phyloP scores from a whole-genome alignment of 2,888 invertebrate species.

The Sisyra nigra region DNA sequence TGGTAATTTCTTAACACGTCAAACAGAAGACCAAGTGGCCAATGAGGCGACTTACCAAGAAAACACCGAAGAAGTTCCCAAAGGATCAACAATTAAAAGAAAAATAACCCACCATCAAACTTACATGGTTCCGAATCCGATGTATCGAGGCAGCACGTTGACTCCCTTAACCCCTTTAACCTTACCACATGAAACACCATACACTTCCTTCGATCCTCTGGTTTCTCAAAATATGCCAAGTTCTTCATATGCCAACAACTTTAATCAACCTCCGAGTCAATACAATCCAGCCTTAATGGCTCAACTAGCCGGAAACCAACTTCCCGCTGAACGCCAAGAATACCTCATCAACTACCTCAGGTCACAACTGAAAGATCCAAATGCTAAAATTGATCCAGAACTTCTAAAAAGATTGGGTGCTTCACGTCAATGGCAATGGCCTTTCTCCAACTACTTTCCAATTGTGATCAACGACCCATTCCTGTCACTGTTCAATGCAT shows the following conservation, averaged over 20 bases:
- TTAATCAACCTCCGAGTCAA: too few species aligned
- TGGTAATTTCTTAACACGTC: not conserved
- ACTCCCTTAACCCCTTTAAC: too few species aligned
- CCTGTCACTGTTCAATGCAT: conserved; percentile 32
- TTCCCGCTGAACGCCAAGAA: too few species aligned
- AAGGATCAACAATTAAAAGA: conserved; percentile 21
- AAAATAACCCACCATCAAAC: conserved; percentile 25
- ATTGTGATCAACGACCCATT: conserved; percentile 40
- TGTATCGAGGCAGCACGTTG: not conserved
- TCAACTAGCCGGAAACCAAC: not conserved
- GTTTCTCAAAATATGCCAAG: too few species aligned
- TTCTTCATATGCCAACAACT: too few species aligned
- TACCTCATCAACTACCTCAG: too few species aligned
- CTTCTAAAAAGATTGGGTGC: too few species aligned
- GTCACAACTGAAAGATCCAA: too few species aligned
- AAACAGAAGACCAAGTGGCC: not conserved
- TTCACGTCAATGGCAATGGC: conserved; percentile 27
- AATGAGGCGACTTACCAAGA: conserved; percentile 6
- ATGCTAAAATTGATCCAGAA: too few species aligned
- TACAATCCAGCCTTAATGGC: not conserved
- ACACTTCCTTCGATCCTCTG: too few species aligned
- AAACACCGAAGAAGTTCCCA: conserved; percentile 18
- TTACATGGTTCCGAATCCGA: conserved; percentile 16
- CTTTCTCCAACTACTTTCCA: conserved; percentile 36
- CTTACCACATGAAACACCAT: too few species aligned